Evolutionary conservation across 1,140 invertebrate genomes (phyloP).

Genomic region (Euura lappo): DNA sequence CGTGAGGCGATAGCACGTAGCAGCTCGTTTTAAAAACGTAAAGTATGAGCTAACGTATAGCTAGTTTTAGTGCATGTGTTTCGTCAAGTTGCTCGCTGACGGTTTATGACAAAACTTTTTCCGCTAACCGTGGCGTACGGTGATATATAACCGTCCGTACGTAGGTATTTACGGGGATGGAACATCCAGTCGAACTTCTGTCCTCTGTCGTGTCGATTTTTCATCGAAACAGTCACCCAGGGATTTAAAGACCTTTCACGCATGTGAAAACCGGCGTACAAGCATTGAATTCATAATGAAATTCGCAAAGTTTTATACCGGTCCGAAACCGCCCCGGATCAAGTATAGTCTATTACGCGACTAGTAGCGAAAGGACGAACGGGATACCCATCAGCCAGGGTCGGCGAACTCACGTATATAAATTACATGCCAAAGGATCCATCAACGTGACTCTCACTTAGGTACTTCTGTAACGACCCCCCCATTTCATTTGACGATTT

Average conservation of each 20-base stretch:
- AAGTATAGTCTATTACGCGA: constrained; percentile 1
- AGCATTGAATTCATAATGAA: not conserved
- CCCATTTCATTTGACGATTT: not conserved
- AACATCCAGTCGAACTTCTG: not conserved
- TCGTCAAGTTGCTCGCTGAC: not conserved
- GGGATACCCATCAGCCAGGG: not conserved
- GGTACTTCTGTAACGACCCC: not conserved
- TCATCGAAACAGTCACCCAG: not conserved
- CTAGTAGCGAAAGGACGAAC: not conserved
- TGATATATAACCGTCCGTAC: not conserved
- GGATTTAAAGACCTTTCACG: not conserved
- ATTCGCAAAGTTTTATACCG: not conserved
- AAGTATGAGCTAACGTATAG: not conserved
- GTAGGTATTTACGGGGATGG: not conserved
- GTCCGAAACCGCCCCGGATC: not conserved
- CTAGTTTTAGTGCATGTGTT: not conserved
- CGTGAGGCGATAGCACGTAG: not conserved
- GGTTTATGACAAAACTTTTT: not conserved
- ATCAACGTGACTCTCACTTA: not conserved
- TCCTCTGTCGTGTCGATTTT: not conserved
- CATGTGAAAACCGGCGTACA: not conserved
- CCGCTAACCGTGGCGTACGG: not conserved
- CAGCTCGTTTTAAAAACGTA: not conserved
- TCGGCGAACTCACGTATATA: not conserved
- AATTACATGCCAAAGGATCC: not conserved